Percentiles rank a stretch among this genome's conserved stretches.
phyloP scores from a whole-genome alignment of 2,113 vertebrate species.

The Actenoides hombroni region DNA sequence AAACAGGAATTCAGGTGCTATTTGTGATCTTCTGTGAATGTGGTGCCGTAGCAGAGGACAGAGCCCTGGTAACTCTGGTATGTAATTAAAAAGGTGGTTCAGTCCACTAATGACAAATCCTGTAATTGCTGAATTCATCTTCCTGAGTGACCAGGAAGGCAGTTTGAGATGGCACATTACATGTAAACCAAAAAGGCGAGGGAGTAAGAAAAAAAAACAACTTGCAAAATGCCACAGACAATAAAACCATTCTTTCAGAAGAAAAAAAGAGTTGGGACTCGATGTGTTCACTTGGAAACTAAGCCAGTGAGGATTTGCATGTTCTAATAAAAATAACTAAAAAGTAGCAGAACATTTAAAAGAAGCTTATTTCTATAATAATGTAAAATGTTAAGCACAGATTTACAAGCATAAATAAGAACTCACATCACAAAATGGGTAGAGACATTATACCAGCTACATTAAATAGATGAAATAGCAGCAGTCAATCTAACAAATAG shows the following conservation, averaged over 20 bases:
- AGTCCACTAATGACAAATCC: neutral
- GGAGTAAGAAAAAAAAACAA: neutral
- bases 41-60: neutral
- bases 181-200: neutral
- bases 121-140: neutral
- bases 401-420: conserved; percentile 46
- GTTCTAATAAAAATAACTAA: conserved; percentile 32
- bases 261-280: neutral
- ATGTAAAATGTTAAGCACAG: conserved; percentile 41
- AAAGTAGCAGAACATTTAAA: conserved; percentile 32
- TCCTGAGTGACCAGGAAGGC: neutral
- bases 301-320: conserved; percentile 17
- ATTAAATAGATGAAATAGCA: conserved; percentile 24
- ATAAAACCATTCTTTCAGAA: neutral
- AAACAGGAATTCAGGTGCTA: neutral
- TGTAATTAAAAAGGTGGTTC: neutral
- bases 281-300: neutral
- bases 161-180: neutral
- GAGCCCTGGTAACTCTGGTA: neutral
- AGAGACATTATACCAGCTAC: neutral
- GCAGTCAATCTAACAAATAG: neutral
- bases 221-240: neutral
- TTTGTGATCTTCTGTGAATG: neutral
- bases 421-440: neutral
- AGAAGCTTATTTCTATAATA: conserved; percentile 57